Evolutionary conservation across 2,797 vertebrate genomes (phyloP).

Genomic region (Esox masquinongy): DNA sequence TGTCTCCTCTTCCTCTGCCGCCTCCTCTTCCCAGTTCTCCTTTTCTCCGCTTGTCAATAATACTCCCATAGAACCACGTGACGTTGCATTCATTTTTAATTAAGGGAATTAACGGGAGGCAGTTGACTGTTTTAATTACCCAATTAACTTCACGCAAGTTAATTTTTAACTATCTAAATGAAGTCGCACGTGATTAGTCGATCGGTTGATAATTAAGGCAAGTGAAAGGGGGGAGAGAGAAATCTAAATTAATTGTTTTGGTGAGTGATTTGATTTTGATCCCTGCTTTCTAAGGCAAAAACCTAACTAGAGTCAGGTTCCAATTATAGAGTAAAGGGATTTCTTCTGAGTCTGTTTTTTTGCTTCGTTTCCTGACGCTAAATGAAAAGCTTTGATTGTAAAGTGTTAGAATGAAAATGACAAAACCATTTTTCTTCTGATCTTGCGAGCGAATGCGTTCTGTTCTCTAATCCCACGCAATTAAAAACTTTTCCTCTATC

Average conservation of each 20-base stretch:
- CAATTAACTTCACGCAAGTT: constrained; percentile 99
- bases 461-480: constrained; percentile 97
- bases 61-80: background rate
- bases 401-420: constrained; percentile 68
- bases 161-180: constrained; percentile 99
- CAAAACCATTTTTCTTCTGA: constrained; percentile 94
- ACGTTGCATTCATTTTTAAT: constrained; percentile 99
- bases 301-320: constrained; percentile 92
- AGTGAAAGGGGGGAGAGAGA: constrained; percentile 83
- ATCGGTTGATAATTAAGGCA: constrained; percentile 99
- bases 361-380: background rate
- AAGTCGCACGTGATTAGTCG: constrained; percentile 99
- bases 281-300: constrained; percentile 32
- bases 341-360: constrained; percentile 59
- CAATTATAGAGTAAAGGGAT: constrained; percentile 93
- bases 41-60: background rate
- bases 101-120: constrained; percentile 99
- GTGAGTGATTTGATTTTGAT: constrained; percentile 89
- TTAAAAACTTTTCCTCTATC: constrained; percentile 99
- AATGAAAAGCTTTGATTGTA: background rate
- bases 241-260: constrained; percentile 99
- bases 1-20: background rate
- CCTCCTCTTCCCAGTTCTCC: background rate
- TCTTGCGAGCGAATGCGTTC: constrained; percentile 81
- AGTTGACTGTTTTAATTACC: constrained; percentile 99